Evolutionary conservation across 2,113 vertebrate species (phyloP), one percentile per base, ranked within the genome.

Genomic region (Australoheros scitulus): DNA sequence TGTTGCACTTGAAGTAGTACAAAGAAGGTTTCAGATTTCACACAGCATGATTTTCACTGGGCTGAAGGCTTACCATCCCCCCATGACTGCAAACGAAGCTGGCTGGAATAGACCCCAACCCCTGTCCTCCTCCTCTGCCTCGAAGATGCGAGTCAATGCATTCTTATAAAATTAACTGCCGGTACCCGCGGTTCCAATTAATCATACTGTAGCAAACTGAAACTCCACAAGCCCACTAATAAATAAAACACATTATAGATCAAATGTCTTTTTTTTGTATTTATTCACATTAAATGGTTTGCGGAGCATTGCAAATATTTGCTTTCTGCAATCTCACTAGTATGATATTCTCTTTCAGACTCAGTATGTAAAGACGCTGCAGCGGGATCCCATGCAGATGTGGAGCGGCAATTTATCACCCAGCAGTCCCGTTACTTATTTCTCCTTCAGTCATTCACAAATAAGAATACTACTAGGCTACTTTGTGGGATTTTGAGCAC

Each of bases 11-110:
- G 68, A 90, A 93, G 86, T 65, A 88, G 87, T 90, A 93, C 90
- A 93, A 94, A 93, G 92, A 92, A 68, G 94, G 94, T 94, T 94
- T 95, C 94, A 6, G 55, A 95, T 96, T 95, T 95, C 95, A 95
- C 92, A 90, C 89, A 94, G 90, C 91, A 83, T 91, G 89, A 92
- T 93, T 93, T 93, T 87, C 87, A 88, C 88, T 88, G 84, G 88
- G 80, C 85, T 87, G 79, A 78, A 79, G 84, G 85, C 86, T 72
- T 93, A 93, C 92, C 93, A 90, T 91, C 92, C 93, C 92, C 93
- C 93, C 93, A 92, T 92, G 88, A 85, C 92, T 91, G 90, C 91
- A 91, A 93, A 85, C 82, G 86, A 80, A 80, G 83, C 91, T 84
- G 86, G 88, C 90, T 93, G 90, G 85, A 93, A 89, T 78, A 90